Base-by-base conservation (phyloP, 2,888 invertebrate species). In the Axea sp. region DNA sequence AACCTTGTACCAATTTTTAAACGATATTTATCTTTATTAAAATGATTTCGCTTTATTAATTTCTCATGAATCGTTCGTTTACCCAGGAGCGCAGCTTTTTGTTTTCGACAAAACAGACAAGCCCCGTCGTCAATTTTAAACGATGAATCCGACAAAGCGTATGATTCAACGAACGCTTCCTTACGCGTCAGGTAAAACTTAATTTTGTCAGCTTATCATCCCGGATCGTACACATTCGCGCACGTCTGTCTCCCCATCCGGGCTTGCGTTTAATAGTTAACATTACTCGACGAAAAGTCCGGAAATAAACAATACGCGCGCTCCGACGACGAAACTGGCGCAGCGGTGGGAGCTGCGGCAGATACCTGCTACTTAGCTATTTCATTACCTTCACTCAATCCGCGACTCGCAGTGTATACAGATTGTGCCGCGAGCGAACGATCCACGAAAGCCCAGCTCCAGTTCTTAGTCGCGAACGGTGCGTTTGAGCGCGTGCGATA, bases 341-440 rank as follows among this genome's bases (percentile, higher is more conserved):
- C 60, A 49, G 69, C 64, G 62, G 72, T 75, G 69, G 74, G 71
- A 67, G 71, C 24, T 51, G 73, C 53, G 49, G 73, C 67, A 57
- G 65, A 68, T 67, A 73, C 68, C 69, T 75, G 69, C 68, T 69
- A 65, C 51, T 62, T 73, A 62, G 69, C 69, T 71, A 71, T 73
- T 73, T 73, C 73, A 65, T 71, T 76, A 67, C 77, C 76, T 78
- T 79, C 78, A 76, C 78, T 78, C 76, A 78, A 77, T 75, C 71
- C 77, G 75, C 75, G 75, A 60, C 57, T 65, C 68, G 75, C 76
- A 75, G 35, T 71, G 73, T 76, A 69, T 67, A 76, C 75, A 73
- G 77, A 75, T 75, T 59, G 55, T 51, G 43, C 76, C 60, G 68
- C 57, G 68, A 49, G 62, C 62, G 47, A 55, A 22, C 69, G 69